Evolutionary conservation across 2,888 invertebrate species (phyloP).

Genomic region (Trissolcus brochymenae): DNA sequence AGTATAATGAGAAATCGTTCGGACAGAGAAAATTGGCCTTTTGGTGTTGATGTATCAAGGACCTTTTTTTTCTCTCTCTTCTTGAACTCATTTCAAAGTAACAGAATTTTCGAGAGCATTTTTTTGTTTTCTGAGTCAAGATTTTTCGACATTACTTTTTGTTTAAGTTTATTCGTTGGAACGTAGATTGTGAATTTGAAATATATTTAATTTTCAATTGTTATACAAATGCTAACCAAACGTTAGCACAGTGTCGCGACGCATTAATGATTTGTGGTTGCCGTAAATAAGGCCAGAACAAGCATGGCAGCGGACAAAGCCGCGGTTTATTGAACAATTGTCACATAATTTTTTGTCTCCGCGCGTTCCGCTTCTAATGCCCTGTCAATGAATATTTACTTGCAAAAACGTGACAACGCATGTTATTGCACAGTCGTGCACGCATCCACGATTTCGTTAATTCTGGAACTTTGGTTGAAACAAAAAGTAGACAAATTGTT

Average conservation of each 20-base stretch:
- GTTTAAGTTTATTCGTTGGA: background rate
- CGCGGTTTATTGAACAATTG: constrained; percentile 39
- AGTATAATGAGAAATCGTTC: no score
- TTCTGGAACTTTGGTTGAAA: no score
- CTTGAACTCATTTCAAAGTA: no score
- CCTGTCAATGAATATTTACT: constrained; percentile 55
- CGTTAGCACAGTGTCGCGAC: constrained; percentile 30
- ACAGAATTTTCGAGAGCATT: no score
- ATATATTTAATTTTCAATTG: background rate
- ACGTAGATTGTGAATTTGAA: background rate
- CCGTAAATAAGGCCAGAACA: constrained; percentile 37
- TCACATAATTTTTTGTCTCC: constrained; percentile 46
- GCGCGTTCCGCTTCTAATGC: constrained; percentile 38
- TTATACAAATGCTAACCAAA: constrained; percentile 43
- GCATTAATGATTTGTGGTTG: constrained; percentile 47
- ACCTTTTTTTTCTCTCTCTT: background rate
- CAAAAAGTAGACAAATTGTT: no score
- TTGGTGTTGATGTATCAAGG: background rate
- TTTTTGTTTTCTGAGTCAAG: no score
- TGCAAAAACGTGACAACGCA: constrained; percentile 54
- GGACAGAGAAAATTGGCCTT: no score
- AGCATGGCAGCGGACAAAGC: constrained; percentile 24
- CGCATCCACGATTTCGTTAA: constrained; percentile 46
- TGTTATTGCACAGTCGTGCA: constrained; percentile 51
- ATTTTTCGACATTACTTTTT: no score